phyloP scores from a whole-genome alignment of 2,888 invertebrate genomes.

The Drosophila emarginata region DNA sequence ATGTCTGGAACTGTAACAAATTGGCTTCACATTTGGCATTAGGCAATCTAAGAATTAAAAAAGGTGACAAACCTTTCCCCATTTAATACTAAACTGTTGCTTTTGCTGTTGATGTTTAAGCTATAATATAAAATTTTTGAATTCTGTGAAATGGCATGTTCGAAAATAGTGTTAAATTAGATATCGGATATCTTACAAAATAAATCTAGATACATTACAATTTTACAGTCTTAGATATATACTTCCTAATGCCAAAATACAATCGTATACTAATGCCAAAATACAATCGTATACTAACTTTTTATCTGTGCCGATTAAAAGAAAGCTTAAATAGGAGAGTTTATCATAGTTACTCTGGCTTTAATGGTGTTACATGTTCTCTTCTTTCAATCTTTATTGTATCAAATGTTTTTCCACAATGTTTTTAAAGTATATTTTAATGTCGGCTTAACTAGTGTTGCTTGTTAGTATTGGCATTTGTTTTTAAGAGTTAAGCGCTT shows the following conservation, averaged over 20 bases:
- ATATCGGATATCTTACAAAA: background rate
- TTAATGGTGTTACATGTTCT: background rate
- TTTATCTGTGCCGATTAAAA: too few relatives aligned
- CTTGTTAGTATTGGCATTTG: background rate
- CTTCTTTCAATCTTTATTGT: background rate
- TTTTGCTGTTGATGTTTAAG: too few relatives aligned
- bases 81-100: background rate
- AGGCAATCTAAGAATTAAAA: background rate
- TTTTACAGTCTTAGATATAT: too few relatives aligned
- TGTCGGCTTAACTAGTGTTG: background rate
- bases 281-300: too few relatives aligned
- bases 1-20: background rate
- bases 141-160: background rate
- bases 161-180: background rate
- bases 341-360: too few relatives aligned
- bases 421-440: background rate
- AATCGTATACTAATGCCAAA: too few relatives aligned
- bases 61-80: background rate
- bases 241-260: too few relatives aligned
- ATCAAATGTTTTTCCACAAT: too few relatives aligned
- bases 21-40: background rate
- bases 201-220: too few relatives aligned
- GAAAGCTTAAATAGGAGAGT: too few relatives aligned
- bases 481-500: conserved; percentile 10
- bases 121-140: too few relatives aligned